A percentile compares a stretch with the other conserved stretches of the same genome.
Conservation (phyloP, 2,888 invertebrate genomes). For the Lacanobia wlatinum region DNA sequence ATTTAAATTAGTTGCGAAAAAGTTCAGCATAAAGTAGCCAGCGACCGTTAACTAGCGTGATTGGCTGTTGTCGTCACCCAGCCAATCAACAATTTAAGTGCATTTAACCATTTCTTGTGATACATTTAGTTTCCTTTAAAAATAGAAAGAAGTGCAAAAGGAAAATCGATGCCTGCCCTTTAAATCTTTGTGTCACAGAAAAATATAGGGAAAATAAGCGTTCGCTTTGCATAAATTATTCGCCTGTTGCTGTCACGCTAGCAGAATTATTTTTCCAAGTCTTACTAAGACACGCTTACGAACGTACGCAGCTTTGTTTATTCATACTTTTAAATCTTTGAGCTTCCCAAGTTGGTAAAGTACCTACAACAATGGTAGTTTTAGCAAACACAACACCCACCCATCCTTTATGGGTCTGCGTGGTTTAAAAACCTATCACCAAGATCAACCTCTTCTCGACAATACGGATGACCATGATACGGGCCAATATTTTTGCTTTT, state of each 20-base stretch:
- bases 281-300: not conserved
- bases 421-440: no score
- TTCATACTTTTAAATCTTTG: not conserved
- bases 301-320: not conserved
- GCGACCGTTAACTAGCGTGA: no score
- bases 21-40: no score
- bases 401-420: no score
- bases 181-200: no score
- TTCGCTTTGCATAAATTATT: conserved; percentile 35
- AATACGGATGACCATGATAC: no score
- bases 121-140: not conserved
- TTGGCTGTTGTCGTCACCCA: not conserved
- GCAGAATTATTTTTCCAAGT: not conserved
- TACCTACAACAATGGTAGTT: not conserved
- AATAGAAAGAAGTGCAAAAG: no score
- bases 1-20: no score
- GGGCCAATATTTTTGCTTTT: no score
- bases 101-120: not conserved
- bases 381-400: not conserved
- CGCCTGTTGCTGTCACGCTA: conserved; percentile 11
- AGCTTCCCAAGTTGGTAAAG: not conserved
- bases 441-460: no score
- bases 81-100: not conserved
- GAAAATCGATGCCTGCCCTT: no score
- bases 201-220: no score